These are phyloP conservation scores for Chaenodraco wilsoni DNA, from an alignment of 2,797 vertebrate genomes.

Conservation along the genomic window DNA sequence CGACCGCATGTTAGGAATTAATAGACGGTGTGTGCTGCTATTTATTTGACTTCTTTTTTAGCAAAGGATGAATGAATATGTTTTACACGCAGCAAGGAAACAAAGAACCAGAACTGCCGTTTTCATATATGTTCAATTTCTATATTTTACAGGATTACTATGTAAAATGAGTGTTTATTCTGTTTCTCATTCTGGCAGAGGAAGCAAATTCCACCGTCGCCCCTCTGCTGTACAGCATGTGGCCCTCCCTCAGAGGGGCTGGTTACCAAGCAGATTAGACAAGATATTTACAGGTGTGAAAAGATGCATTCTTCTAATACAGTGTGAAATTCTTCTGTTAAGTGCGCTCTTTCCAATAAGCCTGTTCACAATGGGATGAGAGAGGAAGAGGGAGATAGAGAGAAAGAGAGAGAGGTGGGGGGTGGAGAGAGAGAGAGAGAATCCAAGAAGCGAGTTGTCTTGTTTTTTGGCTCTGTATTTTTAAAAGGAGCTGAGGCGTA, in stretches of 20 bases:
- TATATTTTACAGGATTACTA: conserved; percentile 21
- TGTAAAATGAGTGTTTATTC: conserved; percentile 45
- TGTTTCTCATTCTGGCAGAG: conserved; percentile 63
- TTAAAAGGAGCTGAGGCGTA: conserved; percentile 84
- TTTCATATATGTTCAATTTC: conserved; percentile 18
- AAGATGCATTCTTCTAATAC: conserved; percentile 89
- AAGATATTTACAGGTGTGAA: conserved; percentile 90
- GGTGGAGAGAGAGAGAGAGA: conserved; percentile 69
- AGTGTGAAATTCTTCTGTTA: conserved; percentile 88
- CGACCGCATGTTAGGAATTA: conserved; percentile 77
- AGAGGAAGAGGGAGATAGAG: conserved; percentile 39
- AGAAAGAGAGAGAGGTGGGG: conserved; percentile 54
- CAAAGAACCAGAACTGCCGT: conserved; percentile 11
- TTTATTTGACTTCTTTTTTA: conserved; percentile 58
- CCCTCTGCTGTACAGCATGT: conserved; percentile 77
- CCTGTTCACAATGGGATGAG: conserved; percentile 79
- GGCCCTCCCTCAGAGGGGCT: conserved; percentile 77
- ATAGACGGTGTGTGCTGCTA: conserved; percentile 70
- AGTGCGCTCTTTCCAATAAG: conserved; percentile 83
- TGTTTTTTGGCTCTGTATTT: conserved; percentile 88
- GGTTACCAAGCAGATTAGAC: conserved; percentile 83
- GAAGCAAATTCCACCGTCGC: conserved; percentile 65
- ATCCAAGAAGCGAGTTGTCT: conserved; percentile 82
- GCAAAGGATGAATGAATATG: conserved; percentile 63
- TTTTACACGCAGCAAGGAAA: conserved; percentile 11